Base-by-base conservation (phyloP, 2,113 vertebrate genomes). In the Scalopus aquaticus region DNA sequence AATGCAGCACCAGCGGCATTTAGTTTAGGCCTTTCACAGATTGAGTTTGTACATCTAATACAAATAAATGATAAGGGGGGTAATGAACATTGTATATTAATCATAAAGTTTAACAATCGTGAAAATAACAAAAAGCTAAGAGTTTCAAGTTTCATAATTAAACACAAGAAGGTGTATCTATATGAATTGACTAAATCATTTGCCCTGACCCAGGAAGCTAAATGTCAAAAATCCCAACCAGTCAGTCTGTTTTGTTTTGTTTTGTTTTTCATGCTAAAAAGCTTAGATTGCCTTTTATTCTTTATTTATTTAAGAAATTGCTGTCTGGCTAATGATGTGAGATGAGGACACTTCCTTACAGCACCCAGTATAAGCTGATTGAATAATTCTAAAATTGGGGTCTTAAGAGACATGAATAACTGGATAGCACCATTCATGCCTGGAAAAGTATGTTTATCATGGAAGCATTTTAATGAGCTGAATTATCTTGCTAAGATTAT, bases 401-500 rank as follows among this genome's bases (percentile, higher is more conserved):
- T 87, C 76, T 95, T 60, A 92, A 82, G 64, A 78, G 26, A 92
- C 30, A 69, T 39, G 19, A 88, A 84, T 92, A 84, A 92, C 51
- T 64, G 32, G 49, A 54, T 80, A 90, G 81, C 26, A 88, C 80
- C 44, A 85, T 56, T 93, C 77, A 93, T 92, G 17, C 19, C 56
- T 60, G 42, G 44, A 94, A 94, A 85, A 76, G 60, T 72, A 85
- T 51, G 28, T 78, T 95, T 96, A 35, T 92, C 85, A 94, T 35
- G 70, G 20, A 77, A 79, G 35, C 91, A 95, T 90, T 94, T 92
- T 85, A 96, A 93, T 90, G 58, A 92, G 42, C 72, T 79, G 54
- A 78, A 92, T 77, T 76, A 3, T 95, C 67, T 92, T 56, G 20
- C 37, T 95, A 93, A 93, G 77, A 76, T 70, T 74, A 74, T 28